Evolutionary conservation across 2,888 invertebrate species (phyloP), one percentile per base, ranked within the genome.

Genomic region (Synanthedon myopaeformis): DNA sequence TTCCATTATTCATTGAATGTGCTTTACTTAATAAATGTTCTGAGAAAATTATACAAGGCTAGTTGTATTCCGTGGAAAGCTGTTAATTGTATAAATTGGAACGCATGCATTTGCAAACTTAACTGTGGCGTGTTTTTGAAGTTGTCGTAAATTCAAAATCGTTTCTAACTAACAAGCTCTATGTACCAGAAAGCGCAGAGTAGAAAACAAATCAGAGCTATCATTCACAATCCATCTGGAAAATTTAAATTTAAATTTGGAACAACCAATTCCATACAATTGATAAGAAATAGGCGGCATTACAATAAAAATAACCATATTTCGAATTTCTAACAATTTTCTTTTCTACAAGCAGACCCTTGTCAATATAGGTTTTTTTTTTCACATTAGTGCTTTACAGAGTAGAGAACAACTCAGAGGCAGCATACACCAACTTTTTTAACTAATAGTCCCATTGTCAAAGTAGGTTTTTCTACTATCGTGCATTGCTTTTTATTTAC

Each of bases 41-140:
- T 68, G 52, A 64, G 77, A 76, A 76, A 66, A 51, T 59, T 23
- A 11, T 35, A 52, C 19, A 61, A 56, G 61, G 60, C 60, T 53
- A 54, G 58, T 54, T 57, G 6, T 8, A 8, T 74, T 82, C 72
- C 71, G 55, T 71, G 72, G 69, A 78, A 74, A 69, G 56, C 50
- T 53, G 58, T 62, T 61, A 66, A 55, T 58, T 53, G 23, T 53
- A 60, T 58, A 57, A 60, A 61, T 51, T 52, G 67, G 70, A 70
- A 70, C 64, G 57, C 66, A 70, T 74, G 73, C 77, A 64, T 67
- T 35, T 55, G 66, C 67, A 69, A 66, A 48, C 51, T 3, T 23
- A 66, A 57, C 19, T 42, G 61, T 63, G 62, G 62, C 63, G 59
- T 60, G 62, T 69, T 67, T 66, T 66, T 63, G 58, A 64, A 55